phyloP scores from a whole-genome alignment of 2,113 vertebrate species.

The Corythoichthys haematopterus region DNA sequence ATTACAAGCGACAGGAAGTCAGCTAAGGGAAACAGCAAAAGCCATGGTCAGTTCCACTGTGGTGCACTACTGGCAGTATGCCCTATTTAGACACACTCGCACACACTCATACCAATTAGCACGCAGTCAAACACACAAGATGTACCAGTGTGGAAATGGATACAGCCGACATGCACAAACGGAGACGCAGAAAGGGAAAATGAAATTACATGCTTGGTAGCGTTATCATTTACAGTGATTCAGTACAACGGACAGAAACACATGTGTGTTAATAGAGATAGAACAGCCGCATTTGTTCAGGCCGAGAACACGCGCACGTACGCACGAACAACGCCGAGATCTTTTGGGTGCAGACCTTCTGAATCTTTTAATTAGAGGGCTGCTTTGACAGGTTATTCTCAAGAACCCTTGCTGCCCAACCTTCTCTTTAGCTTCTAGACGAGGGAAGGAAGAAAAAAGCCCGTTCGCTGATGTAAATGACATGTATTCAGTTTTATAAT shows the following conservation, averaged over 20 bases:
- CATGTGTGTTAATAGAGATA: slow-evolving; percentile 54
- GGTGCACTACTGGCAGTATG: slow-evolving; percentile 52
- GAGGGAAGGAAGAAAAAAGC: slow-evolving; percentile 20
- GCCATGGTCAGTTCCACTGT: slow-evolving; percentile 51
- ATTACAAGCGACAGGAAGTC: slow-evolving; percentile 59
- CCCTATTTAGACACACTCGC: slow-evolving; percentile 46
- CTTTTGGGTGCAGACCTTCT: slow-evolving; percentile 35
- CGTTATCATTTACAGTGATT: slow-evolving; percentile 44
- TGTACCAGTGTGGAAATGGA: slow-evolving; percentile 10
- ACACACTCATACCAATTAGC: slow-evolving; percentile 19
- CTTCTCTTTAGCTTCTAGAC: slow-evolving; percentile 20
- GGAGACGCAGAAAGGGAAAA: slow-evolving; percentile 14
- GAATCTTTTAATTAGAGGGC: slow-evolving; percentile 60
- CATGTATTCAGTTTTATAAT: slow-evolving; percentile 32
- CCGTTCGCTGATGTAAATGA: slow-evolving; percentile 39
- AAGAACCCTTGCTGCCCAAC: slow-evolving; percentile 45
- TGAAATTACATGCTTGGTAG: slow-evolving; percentile 38
- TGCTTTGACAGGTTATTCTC: slow-evolving; percentile 59
- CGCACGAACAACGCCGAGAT: slow-evolving; percentile 29
- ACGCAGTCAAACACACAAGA: slow-evolving; percentile 2
- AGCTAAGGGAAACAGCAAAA: slow-evolving; percentile 50
- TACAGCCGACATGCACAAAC: slow-evolving; percentile 1
- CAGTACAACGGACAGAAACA: slow-evolving; percentile 38
- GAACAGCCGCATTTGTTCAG: slow-evolving; percentile 33
- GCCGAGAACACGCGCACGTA: slow-evolving; percentile 11